Percentiles rank a stretch among this genome's conserved stretches.
These are phyloP conservation scores for Aphelenchoides fujianensis DNA, from an alignment of 1,140 invertebrate species.

Conservation along the genomic window DNA sequence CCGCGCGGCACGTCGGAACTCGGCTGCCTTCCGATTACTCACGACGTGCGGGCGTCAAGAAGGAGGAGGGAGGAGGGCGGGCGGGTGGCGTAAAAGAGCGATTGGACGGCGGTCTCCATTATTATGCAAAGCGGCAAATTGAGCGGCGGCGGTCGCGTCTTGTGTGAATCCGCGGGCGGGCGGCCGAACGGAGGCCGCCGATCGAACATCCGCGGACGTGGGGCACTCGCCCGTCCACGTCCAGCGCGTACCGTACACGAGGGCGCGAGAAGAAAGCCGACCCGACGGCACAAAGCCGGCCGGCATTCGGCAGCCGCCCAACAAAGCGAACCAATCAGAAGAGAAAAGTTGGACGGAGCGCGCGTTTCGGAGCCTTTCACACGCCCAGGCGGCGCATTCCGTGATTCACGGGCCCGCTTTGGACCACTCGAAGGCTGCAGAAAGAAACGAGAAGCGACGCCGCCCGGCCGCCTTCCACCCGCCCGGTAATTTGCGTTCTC, in stretches of 20 bases:
- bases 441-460: background rate
- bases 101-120: background rate
- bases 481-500: too few species aligned
- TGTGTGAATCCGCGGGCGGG: background rate
- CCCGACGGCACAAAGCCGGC: too few species aligned
- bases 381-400: background rate
- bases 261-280: background rate
- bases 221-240: background rate
- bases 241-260: background rate
- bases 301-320: background rate
- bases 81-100: background rate
- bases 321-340: background rate
- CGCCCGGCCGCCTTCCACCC: background rate
- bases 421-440: too few species aligned
- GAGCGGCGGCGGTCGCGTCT: background rate
- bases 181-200: background rate
- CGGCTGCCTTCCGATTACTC: too few species aligned
- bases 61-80: too few species aligned
- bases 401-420: too few species aligned
- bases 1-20: too few species aligned
- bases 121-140: background rate
- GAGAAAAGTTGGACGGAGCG: background rate
- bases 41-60: too few species aligned
- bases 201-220: background rate
- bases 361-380: background rate